Evolutionary conservation across 1,140 invertebrate genomes (phyloP).

Genomic region (Aethina tumida): DNA sequence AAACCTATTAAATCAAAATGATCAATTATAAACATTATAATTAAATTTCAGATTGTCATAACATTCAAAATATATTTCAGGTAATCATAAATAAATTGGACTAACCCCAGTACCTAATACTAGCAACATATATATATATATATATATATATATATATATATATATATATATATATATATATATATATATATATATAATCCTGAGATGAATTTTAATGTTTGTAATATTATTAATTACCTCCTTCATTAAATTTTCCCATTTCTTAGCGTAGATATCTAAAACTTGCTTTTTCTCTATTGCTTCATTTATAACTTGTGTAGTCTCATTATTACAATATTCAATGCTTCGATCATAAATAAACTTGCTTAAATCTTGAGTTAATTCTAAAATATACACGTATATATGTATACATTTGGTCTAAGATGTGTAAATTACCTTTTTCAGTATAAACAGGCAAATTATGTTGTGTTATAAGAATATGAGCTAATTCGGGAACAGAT

Average conservation of each 20-base stretch:
- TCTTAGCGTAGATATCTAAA: slow-evolving; percentile 54
- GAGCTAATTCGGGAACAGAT: slow-evolving; percentile 34
- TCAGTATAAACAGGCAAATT: slow-evolving; percentile 38
- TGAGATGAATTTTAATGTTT: neutral
- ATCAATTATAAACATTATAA: no score
- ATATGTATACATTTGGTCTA: slow-evolving; percentile 2
- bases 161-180: no score
- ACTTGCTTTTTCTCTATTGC: slow-evolving; percentile 46
- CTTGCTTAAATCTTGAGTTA: slow-evolving; percentile 29
- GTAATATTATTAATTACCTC: slow-evolving; percentile 38
- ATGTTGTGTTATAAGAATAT: slow-evolving; percentile 36
- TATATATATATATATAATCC: neutral
- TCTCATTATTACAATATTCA: slow-evolving; percentile 41
- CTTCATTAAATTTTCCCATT: slow-evolving; percentile 59
- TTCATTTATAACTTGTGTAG: slow-evolving; percentile 38
- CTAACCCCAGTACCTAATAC: no score
- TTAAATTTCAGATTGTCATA: no score
- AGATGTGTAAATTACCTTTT: slow-evolving; percentile 30
- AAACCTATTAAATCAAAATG: no score
- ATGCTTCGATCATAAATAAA: slow-evolving; percentile 43
- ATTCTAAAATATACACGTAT: slow-evolving; percentile 26
- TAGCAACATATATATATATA: no score
- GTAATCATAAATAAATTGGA: no score
- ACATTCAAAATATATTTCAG: no score
- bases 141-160: no score